phyloP scores from a whole-genome alignment of 2,888 invertebrate genomes.

The Eurytoma adleriae region DNA sequence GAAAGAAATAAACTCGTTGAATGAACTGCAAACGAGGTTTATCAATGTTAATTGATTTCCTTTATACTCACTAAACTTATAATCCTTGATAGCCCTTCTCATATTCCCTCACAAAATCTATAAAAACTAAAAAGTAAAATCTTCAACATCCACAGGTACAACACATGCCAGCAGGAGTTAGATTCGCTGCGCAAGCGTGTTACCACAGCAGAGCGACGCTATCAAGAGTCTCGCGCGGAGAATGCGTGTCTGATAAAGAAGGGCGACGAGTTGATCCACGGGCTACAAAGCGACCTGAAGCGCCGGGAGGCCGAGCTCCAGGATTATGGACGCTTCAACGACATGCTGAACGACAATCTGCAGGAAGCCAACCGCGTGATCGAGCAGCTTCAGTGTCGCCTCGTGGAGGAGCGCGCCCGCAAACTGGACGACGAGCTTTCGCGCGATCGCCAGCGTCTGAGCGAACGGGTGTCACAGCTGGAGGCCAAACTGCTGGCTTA shows the following conservation, averaged over 20 bases:
- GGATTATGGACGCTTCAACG: constrained; percentile 53
- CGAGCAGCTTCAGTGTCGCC: constrained; percentile 52
- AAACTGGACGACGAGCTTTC: constrained; percentile 42
- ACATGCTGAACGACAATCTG: constrained; percentile 55
- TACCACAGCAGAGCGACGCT: constrained; percentile 1
- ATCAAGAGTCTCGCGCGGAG: constrained; percentile 11
- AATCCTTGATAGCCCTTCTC: background rate
- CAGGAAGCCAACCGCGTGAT: constrained; percentile 57
- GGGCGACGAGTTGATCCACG: constrained; percentile 31
- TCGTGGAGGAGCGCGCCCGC: constrained; percentile 16
- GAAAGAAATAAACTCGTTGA: background rate
- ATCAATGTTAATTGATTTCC: background rate
- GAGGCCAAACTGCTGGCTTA: constrained; percentile 57
- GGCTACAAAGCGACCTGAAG: constrained; percentile 7
- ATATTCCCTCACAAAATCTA: background rate
- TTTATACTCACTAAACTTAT: background rate
- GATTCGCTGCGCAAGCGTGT: constrained; percentile 9
- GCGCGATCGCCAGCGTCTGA: constrained; percentile 58
- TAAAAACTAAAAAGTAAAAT: background rate
- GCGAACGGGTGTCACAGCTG: constrained; percentile 55
- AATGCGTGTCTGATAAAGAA: constrained; percentile 5
- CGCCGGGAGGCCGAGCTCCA: constrained; percentile 13
- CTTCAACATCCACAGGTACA: constrained; percentile 9
- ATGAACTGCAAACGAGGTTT: constrained; percentile 33
- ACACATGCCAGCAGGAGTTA: constrained; percentile 12